Evolutionary conservation across 2,888 invertebrate species (phyloP), one percentile per base, ranked within the genome.

Genomic region (Pollenia angustigena): DNA sequence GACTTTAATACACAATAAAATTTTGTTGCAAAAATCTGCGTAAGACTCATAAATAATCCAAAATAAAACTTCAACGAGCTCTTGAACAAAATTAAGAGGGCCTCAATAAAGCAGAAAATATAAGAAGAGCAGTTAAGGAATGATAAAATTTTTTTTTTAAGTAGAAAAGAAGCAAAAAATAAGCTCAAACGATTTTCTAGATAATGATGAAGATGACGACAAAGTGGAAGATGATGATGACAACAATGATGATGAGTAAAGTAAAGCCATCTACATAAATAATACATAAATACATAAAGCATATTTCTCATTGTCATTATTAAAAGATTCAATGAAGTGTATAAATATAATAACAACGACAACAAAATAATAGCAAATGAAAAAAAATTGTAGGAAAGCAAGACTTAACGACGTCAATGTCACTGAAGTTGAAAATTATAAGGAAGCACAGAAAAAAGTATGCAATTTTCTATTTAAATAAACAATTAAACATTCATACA

Each of bases 321-420:
- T 81, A 66, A 74, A 74, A 69, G 64, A 86, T 56, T 44, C 82
- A 82, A 80, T 82, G 74, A 82, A 79, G 85, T 81, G 80, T 76
- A 75, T 42, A 81, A 82, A 76, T 69, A n/a, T 71, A 62, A 76
- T 82, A 54, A 54, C 62, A 69, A 76, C 10, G 46, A 64, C 62
- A 75, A 76, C 54, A 84, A 58, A 23, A 58, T 18, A 23, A 2
- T 14, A 58, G 42, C 12, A 11, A 62, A 40, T 9, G 16, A 12
- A 48, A 50, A 50, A 40, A 44, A 60, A 18, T 40, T 9, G 18
- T 16, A 12, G 40, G 40, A 58, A 68, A 9, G 10, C 18, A n/a
- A 66, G 46, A 64, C 64, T 16, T 46, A 78, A 62, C 23, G 44
- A 50, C 60, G 14, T 14, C 60, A 62, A 52, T 46, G 60, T n/a